Conservation (phyloP, 2,113 vertebrate genomes). For the Vulpes vulpes region DNA sequence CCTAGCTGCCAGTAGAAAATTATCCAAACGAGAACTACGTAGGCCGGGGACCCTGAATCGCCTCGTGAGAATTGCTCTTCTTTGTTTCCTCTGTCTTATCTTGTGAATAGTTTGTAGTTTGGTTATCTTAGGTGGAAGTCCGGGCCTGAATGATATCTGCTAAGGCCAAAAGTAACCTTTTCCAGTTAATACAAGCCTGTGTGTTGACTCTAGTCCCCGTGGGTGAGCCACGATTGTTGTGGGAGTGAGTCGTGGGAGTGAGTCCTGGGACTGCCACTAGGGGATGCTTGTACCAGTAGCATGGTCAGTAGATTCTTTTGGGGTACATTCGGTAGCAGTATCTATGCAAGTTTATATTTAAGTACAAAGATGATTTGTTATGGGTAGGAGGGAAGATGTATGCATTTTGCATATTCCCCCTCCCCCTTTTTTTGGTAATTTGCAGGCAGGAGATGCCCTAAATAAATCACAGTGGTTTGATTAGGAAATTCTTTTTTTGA, state of each 20-base stretch:
- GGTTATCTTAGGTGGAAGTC: neutral
- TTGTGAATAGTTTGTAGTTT: neutral
- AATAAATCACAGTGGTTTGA: neutral
- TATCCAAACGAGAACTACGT: slow-evolving; percentile 8
- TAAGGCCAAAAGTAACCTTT: neutral
- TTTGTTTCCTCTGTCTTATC: neutral
- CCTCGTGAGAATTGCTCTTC: slow-evolving; percentile 11
- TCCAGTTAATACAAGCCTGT: neutral
- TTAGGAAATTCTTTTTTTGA: neutral
- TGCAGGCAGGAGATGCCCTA: neutral
- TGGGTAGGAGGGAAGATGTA: neutral
- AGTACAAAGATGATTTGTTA: neutral
- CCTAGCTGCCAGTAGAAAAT: neutral
- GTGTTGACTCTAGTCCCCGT: neutral
- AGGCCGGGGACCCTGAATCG: neutral
- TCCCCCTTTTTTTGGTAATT: neutral
- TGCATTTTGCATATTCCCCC: neutral
- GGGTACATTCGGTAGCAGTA: neutral
- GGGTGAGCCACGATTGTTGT: neutral
- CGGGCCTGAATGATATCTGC: neutral
- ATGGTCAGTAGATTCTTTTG: neutral
- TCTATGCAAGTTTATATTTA: neutral
- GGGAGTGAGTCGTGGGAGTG: neutral
- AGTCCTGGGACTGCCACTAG: neutral
- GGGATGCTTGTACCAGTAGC: neutral